Percentiles rank a stretch among this genome's conserved stretches.
These are phyloP conservation scores for Amiota communis DNA, from an alignment of 2,888 invertebrate species.

Conservation along the genomic window DNA sequence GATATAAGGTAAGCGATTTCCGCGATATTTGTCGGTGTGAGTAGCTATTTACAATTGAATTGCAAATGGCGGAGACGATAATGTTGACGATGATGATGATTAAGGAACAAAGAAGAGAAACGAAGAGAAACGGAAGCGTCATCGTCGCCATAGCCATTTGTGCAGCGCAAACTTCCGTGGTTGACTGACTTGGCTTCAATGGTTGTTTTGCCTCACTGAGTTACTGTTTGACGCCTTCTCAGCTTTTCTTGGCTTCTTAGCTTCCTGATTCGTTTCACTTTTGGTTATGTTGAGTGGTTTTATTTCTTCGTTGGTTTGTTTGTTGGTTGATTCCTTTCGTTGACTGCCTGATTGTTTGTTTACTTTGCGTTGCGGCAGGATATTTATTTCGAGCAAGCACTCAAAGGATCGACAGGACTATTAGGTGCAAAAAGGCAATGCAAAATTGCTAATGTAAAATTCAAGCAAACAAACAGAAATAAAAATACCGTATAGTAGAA, in stretches of 20 bases:
- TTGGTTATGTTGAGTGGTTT: too few relatives aligned
- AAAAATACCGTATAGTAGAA: too few relatives aligned
- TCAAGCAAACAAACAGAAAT: slow-evolving; percentile 42
- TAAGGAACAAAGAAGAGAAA: background rate
- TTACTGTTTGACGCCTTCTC: slow-evolving; percentile 18
- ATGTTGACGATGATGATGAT: slow-evolving; percentile 15
- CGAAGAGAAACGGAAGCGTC: slow-evolving; percentile 54
- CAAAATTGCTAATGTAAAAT: slow-evolving; percentile 60
- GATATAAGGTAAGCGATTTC: slow-evolving; percentile 62
- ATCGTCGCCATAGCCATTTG: slow-evolving; percentile 52
- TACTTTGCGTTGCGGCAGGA: slow-evolving; percentile 65
- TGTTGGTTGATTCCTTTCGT: slow-evolving; percentile 2
- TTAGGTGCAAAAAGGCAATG: slow-evolving; percentile 10
- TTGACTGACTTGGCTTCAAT: slow-evolving; percentile 31
- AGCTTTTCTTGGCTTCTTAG: slow-evolving; percentile 15
- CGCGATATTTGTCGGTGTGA: slow-evolving; percentile 49
- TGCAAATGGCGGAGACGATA: slow-evolving; percentile 61
- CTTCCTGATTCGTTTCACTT: slow-evolving; percentile 43
- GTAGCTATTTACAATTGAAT: slow-evolving; percentile 64
- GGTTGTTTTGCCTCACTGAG: slow-evolving; percentile 2
- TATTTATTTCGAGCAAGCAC: slow-evolving; percentile 68
- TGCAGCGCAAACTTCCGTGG: slow-evolving; percentile 34
- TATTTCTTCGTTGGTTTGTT: slow-evolving; percentile 28
- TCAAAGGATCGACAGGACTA: slow-evolving; percentile 44
- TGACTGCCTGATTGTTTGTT: slow-evolving; percentile 59